These are phyloP conservation scores for Acomys russatus DNA, from an alignment of 2,797 vertebrate species.

Conservation along the genomic window DNA sequence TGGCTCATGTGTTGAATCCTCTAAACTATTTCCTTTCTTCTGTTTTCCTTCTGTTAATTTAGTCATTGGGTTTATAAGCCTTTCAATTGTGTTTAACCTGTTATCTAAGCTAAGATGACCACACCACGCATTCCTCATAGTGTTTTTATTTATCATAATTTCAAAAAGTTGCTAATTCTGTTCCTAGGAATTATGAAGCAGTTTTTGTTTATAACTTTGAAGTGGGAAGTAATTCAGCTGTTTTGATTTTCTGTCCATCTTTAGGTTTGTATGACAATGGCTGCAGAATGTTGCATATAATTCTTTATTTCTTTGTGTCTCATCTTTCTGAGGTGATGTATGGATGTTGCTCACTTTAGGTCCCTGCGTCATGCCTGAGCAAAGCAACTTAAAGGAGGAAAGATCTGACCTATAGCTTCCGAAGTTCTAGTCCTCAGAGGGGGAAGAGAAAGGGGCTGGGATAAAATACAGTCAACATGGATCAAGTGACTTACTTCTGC, in stretches of 20 bases:
- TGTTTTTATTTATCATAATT: constrained; percentile 1
- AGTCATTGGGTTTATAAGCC: not conserved
- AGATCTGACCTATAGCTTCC: not conserved
- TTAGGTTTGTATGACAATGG: not conserved
- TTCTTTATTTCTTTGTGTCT: not conserved
- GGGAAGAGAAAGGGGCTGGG: not conserved
- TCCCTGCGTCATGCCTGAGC: not conserved
- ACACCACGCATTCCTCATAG: not conserved
- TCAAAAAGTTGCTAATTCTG: constrained; percentile 22
- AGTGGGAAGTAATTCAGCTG: not conserved
- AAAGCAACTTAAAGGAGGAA: not conserved
- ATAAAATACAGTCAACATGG: not conserved
- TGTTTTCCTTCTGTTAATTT: not conserved
- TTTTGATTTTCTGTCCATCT: not conserved
- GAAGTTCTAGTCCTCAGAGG: not conserved
- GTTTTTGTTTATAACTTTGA: constrained; percentile 42
- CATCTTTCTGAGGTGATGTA: not conserved
- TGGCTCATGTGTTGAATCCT: not conserved
- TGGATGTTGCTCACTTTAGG: not conserved
- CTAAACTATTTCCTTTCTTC: constrained; percentile 10
- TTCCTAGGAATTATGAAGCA: not conserved
- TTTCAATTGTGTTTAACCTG: not conserved
- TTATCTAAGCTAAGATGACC: constrained; percentile 27
- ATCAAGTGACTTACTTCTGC: not conserved
- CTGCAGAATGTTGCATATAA: not conserved